Percentiles rank a stretch among this genome's conserved stretches.
Conservation (phyloP, 2,113 vertebrate species). For the Pteruthius melanotis region DNA sequence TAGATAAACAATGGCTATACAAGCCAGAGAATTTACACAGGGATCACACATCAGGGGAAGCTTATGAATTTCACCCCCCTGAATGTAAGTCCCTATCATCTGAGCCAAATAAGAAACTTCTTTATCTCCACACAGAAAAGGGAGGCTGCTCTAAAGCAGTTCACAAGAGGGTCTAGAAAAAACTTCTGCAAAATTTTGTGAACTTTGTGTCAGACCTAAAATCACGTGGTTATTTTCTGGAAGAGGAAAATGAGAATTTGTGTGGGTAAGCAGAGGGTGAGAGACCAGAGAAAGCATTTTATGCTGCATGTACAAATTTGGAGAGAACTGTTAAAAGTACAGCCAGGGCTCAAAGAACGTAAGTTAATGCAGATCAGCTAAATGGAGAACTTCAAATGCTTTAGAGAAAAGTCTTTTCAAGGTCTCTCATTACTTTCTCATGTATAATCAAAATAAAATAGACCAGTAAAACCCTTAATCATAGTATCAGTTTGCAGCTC, state of each 20-base stretch:
- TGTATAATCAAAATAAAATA: background rate
- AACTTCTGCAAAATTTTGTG: background rate
- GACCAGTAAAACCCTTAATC: background rate
- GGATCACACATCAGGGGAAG: background rate
- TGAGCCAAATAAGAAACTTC: background rate
- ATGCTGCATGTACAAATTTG: background rate
- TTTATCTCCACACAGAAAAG: background rate
- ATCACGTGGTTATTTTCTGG: background rate
- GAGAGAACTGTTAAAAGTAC: background rate
- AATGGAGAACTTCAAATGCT: background rate
- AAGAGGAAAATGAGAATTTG: background rate
- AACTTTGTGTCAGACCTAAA: background rate
- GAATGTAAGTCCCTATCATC: background rate
- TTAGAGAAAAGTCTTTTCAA: background rate
- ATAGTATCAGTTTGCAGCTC: background rate
- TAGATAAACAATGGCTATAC: background rate
- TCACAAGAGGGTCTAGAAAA: background rate
- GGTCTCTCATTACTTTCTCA: background rate
- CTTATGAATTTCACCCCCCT: background rate
- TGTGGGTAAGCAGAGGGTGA: background rate
- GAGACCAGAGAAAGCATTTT: background rate
- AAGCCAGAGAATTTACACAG: background rate
- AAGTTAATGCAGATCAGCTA: background rate
- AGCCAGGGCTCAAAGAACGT: background rate
- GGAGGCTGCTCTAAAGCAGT: background rate